Percentiles rank a stretch among this genome's conserved stretches.
Conservation (phyloP, 2,888 invertebrate genomes). For the Oscheius myriophilus region DNA sequence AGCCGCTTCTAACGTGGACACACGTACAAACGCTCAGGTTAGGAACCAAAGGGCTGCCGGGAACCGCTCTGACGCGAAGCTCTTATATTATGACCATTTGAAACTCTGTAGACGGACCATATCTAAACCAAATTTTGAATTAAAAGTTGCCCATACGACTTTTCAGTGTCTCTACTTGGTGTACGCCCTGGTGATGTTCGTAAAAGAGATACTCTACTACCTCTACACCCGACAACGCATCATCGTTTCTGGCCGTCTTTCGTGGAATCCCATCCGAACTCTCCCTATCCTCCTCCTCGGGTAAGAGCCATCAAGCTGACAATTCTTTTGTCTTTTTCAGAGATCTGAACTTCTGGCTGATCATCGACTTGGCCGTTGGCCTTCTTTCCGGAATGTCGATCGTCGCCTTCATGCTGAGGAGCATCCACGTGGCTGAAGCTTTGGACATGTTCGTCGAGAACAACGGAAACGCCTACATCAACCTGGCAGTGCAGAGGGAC, state of each 20-base stretch:
- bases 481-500: slow-evolving; percentile 58
- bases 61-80: too few species aligned
- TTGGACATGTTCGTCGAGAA: slow-evolving; percentile 72
- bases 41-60: too few species aligned
- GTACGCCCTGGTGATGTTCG: slow-evolving; percentile 42
- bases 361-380: slow-evolving; percentile 48
- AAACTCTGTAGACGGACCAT: too few species aligned
- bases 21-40: too few species aligned
- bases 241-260: slow-evolving; percentile 19
- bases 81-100: too few species aligned
- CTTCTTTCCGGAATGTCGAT: slow-evolving; percentile 39
- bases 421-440: slow-evolving; percentile 55
- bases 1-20: too few species aligned
- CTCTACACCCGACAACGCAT: slow-evolving; percentile 39
- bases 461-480: slow-evolving; percentile 71
- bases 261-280: slow-evolving; percentile 9
- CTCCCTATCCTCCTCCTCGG: not conserved
- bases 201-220: slow-evolving; percentile 40
- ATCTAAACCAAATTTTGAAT: too few species aligned
- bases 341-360: slow-evolving; percentile 48
- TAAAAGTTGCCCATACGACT: too few species aligned
- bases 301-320: slow-evolving; percentile 25
- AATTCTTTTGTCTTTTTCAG: slow-evolving; percentile 27
- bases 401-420: slow-evolving; percentile 42
- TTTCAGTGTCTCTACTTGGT: slow-evolving; percentile 41